Conservation (phyloP, 2,113 vertebrate genomes). For the Charadrius vociferus region DNA sequence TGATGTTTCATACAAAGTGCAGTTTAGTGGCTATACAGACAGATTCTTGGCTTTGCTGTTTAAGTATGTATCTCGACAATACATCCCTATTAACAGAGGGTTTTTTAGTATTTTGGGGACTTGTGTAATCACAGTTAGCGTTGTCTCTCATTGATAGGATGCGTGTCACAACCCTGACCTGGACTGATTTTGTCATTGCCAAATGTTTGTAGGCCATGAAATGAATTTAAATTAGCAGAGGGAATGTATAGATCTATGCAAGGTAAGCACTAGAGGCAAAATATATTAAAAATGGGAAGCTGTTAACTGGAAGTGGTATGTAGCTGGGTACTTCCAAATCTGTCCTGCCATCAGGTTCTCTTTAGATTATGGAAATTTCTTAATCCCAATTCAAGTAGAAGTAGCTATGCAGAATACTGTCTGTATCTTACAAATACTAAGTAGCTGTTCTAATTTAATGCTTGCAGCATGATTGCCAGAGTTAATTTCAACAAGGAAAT, state of each 20-base stretch:
- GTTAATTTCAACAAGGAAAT: neutral
- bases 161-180: neutral
- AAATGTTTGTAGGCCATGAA: neutral
- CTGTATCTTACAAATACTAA: neutral
- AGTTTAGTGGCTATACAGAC: neutral
- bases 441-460: neutral
- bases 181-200: neutral
- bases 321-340: neutral
- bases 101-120: neutral
- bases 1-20: neutral
- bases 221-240: neutral
- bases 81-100: neutral
- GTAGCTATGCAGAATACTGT: neutral
- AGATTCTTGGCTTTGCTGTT: neutral
- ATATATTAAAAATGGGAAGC: neutral
- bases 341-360: neutral
- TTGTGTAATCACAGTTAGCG: neutral
- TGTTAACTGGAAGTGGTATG: neutral
- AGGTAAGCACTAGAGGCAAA: neutral
- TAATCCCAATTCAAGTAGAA: neutral
- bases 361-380: neutral
- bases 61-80: neutral
- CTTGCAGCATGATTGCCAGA: neutral
- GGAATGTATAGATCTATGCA: neutral
- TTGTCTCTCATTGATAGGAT: neutral